phyloP scores from a whole-genome alignment of 2,797 vertebrate genomes.

The Cossypha dichroa region DNA sequence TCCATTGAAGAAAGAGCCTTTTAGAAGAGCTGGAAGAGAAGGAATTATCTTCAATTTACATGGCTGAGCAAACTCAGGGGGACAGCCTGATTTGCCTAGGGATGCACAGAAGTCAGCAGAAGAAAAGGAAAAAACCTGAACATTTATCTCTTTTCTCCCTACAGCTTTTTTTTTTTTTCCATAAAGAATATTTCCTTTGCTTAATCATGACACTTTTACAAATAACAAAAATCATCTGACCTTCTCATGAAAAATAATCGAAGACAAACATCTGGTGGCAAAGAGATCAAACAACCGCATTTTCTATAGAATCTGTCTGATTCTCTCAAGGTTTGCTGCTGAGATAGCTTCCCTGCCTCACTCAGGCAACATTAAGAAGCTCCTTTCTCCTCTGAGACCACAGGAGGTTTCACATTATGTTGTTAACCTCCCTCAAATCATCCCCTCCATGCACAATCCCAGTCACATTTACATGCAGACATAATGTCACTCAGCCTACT shows the following conservation, averaged over 20 bases:
- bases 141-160: neutral
- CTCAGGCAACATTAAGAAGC: neutral
- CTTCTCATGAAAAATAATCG: neutral
- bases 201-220: neutral
- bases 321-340: neutral
- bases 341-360: neutral
- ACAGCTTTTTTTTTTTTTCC: neutral
- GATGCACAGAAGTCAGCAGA: neutral
- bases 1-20: neutral
- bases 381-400: neutral
- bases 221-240: neutral
- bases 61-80: neutral
- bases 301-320: neutral
- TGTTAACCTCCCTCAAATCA: conserved; percentile 22
- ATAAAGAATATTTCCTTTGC: neutral
- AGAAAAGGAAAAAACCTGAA: neutral
- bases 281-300: neutral
- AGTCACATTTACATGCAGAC: conserved; percentile 16
- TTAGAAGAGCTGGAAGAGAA: neutral
- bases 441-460: neutral
- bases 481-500: conserved; percentile 31
- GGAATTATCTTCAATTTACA: neutral
- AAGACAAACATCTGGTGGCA: neutral
- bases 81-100: neutral
- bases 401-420: conserved; percentile 1